A percentile compares a stretch with the other conserved stretches of the same genome.
Conservation (phyloP, 2,113 vertebrate genomes). For the Noturus placidus region DNA sequence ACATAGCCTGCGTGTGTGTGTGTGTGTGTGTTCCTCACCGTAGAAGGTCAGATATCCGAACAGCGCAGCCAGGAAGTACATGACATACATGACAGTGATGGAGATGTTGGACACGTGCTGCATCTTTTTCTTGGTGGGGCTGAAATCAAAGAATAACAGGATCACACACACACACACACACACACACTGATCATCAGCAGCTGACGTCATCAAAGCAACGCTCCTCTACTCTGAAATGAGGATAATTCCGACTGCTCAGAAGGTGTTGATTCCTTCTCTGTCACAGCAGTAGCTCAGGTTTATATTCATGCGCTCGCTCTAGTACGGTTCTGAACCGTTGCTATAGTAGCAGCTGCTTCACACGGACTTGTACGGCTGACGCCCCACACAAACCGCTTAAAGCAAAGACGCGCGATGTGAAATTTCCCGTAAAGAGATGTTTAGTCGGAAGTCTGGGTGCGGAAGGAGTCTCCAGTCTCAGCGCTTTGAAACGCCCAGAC, state of each 20-base stretch:
- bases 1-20: not conserved
- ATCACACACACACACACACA: slow-evolving; percentile 42
- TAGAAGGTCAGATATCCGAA: slow-evolving; percentile 99
- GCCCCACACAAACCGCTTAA: not conserved
- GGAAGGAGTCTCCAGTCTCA: not conserved
- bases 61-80: slow-evolving; percentile 98
- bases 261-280: not conserved
- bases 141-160: slow-evolving; percentile 70
- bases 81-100: slow-evolving; percentile 93
- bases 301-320: too few species aligned
- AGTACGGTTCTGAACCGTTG: too few species aligned
- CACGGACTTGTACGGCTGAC: not conserved
- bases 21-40: slow-evolving; percentile 75
- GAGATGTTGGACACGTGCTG: slow-evolving; percentile 97
- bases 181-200: not conserved
- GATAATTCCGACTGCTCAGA: not conserved
- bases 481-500: not conserved
- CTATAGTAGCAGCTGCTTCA: not conserved
- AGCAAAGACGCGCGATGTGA: not conserved
- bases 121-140: slow-evolving; percentile 94
- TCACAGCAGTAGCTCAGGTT: too few species aligned
- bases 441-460: not conserved
- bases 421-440: not conserved
- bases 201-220: not conserved
- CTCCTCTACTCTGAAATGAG: not conserved